Evolutionary conservation across 2,888 invertebrate species (phyloP), one percentile per base, ranked within the genome.

Genomic region (Herminia tarsipennalis): DNA sequence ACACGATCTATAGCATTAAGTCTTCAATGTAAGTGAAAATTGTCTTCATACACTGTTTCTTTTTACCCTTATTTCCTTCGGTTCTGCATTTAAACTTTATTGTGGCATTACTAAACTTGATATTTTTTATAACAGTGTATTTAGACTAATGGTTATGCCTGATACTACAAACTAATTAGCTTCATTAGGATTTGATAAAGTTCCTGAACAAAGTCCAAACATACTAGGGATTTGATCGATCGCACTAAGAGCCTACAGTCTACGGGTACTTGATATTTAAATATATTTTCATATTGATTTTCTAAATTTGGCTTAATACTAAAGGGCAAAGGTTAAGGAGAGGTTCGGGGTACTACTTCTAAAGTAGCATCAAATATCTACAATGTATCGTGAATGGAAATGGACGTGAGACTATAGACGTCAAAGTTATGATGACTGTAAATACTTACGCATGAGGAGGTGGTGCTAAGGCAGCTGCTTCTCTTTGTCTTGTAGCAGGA

Each of bases 391-490:
- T 86, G 88, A 83, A 56, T 76, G 78, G 84, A 80, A 80, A 88
- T 89, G 88, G 81, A 53, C 51, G 70, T 89, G 88, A 82, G 56
- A 46, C n/a, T 32, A 2, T 27, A 35, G n/a, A n/a, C n/a, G n/a
- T n/a, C n/a, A 25, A 3, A 29, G 25, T 9, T 37, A 16, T 42
- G 44, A 51, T 55, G 13, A 42, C 8, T 46, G 22, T 27, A 36
- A 34, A 50, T 75, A 87, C 88, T 88, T 78, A 90, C 91, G 88
- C 85, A 49, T 91, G 90, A 32, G 86, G 86, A 1, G 91, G 92
- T 1, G 92, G 92, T 3, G 92, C 90, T 32, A 91, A 73, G 0
- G 88, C 90, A 2, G 89, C 88, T 16, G 83, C 81, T 48, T 90
- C 89, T 56, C 86, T 66, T 64, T 86, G 83, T 46, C 88, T 73